Evolutionary conservation across 35 echinoderm and acorn worm genomes (phyloP), one percentile per base, ranked within the genome.

Genomic region (Holothuria glaberrima): DNA sequence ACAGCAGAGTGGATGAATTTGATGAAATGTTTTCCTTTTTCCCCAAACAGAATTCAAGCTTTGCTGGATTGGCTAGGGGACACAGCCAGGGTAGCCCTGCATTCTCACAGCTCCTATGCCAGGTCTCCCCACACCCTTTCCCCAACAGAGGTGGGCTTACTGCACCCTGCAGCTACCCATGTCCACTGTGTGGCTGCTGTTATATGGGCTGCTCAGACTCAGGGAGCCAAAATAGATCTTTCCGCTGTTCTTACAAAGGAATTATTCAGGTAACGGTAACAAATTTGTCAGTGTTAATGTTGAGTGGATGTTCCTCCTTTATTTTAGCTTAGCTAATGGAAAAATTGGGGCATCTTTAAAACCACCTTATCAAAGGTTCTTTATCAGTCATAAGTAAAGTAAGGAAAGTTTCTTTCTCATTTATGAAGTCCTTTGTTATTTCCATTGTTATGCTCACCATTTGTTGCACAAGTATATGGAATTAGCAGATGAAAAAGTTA

Each of bases 1-100:
- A 5, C 3, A n/a, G 27, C 62, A 65, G 20, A 65, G 2, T 29
- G 62, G 12, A 65, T n/a, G 62, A 21, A 21, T 65, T 65, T 1
- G 27, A 27, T 30, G 4, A 19, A 75, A 4, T 4, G 41, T n/a
- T 44, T 14, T 41, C 86, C 22, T 25, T 74, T 90, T 64, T 75
- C 13, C 56, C 64, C 57, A 17, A 46, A 66, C 82, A 98, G 96
- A 88, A 64, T 95, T 24, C 93, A 99, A 73, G 91, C 97, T n/a
- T 74, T 99, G 25, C 65, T 95, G 27, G 97, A 95, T 32, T 99
- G 97, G 97, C 72, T 99, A 44, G 97, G 97, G 30, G 97, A 95
- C 71, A 99, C 93, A 32, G 97, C 97, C 1, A 82, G 97, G 20
- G 97, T 99, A 14, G 93, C 93, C n/a, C 88, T 93, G 10, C 91